Conservation (phyloP, 2,888 invertebrate genomes). For the Sesia bembeciformis region DNA sequence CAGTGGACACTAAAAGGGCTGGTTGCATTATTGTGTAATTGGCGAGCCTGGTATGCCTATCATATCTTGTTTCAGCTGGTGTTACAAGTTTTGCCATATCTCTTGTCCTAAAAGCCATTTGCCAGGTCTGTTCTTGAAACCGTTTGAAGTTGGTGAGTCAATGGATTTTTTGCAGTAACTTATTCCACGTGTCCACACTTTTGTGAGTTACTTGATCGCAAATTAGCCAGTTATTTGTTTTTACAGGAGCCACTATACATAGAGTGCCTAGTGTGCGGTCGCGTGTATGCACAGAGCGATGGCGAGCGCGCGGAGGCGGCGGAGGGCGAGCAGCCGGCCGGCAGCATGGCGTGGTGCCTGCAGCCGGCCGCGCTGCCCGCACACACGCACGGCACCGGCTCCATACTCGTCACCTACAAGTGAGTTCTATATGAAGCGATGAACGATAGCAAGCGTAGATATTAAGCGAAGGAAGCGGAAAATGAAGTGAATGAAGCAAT, state of each 20-base stretch:
- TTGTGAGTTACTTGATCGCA: background rate
- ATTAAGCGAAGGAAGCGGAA: no score
- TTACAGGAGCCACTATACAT: slow-evolving; percentile 76
- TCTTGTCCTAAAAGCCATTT: no score
- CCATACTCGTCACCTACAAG: slow-evolving; percentile 89
- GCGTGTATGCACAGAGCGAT: slow-evolving; percentile 86
- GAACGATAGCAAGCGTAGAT: background rate
- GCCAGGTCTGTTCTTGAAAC: no score
- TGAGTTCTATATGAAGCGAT: slow-evolving; percentile 22
- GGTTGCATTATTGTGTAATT: no score
- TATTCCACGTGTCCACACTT: background rate
- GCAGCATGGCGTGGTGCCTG: slow-evolving; percentile 74
- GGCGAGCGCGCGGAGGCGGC: slow-evolving; percentile 79
- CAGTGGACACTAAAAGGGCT: no score
- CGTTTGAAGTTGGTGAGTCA: no score
- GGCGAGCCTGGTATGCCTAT: no score
- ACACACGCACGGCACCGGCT: slow-evolving; percentile 85
- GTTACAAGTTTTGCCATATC: no score
- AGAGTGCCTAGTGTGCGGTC: slow-evolving; percentile 91
- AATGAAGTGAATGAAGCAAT: no score
- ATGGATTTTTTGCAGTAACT: no score
- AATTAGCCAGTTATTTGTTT: background rate
- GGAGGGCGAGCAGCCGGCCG: slow-evolving; percentile 77
- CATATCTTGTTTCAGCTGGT: no score
- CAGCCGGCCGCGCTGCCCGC: slow-evolving; percentile 74